Conservation (phyloP, 2,797 vertebrate genomes). For the Neoniphon sammara region DNA sequence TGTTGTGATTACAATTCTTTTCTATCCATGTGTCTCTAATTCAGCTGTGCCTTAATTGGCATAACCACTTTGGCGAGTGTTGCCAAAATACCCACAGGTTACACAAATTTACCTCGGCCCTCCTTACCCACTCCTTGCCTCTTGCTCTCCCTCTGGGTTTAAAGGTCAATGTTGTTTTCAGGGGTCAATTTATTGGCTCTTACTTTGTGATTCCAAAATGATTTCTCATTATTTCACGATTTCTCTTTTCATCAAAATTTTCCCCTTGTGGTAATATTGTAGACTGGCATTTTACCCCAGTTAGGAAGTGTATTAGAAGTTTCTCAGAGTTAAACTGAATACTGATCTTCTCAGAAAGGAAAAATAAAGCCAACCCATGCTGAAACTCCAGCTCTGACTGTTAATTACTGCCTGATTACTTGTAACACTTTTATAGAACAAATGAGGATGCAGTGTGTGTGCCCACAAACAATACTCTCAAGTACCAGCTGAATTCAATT, state of each 20-base stretch:
- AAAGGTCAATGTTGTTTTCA: conserved; percentile 11
- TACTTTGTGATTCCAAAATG: conserved; percentile 13
- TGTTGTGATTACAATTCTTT: neutral
- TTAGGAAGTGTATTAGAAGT: conserved; percentile 3
- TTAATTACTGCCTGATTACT: conserved; percentile 1
- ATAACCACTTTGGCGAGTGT: neutral
- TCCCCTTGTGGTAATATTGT: conserved; percentile 1
- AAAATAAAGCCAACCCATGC: conserved; percentile 52
- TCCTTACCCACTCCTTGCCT: no score
- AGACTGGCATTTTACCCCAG: conserved; percentile 5
- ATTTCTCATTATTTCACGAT: conserved; percentile 9
- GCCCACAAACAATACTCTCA: neutral
- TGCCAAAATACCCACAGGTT: no score
- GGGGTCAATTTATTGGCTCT: neutral
- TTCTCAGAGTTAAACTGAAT: conserved; percentile 21
- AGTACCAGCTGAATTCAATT: neutral
- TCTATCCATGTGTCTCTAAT: conserved; percentile 17
- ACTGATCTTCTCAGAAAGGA: conserved; percentile 23
- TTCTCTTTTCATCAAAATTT: conserved; percentile 5
- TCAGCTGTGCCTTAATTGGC: conserved; percentile 20
- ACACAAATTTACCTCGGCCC: no score
- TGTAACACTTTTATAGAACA: neutral
- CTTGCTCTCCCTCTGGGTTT: neutral
- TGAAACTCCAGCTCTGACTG: conserved; percentile 19
- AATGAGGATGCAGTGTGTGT: neutral